Percentiles rank a stretch among this genome's conserved stretches.
phyloP scores from a whole-genome alignment of 2,113 vertebrate species.

The Phylloscopus whistleri region DNA sequence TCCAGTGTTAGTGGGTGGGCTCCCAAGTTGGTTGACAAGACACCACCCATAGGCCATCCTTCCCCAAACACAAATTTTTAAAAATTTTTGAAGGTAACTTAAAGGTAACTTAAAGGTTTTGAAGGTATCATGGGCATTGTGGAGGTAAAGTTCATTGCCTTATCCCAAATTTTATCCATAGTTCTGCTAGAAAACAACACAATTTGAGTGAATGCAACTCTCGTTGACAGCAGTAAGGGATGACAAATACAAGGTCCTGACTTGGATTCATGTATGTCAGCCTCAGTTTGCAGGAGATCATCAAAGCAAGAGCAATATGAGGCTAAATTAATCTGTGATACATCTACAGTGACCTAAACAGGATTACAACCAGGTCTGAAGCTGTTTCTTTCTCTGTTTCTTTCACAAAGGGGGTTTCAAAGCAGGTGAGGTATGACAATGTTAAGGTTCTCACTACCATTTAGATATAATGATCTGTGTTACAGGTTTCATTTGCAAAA shows the following conservation, averaged over 20 bases:
- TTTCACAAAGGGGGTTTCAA: background rate
- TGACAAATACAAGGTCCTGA: background rate
- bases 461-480: background rate
- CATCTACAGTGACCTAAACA: background rate
- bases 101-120: too few relatives aligned
- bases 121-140: background rate
- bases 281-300: background rate
- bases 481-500: background rate
- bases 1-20: background rate
- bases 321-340: background rate
- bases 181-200: background rate
- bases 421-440: background rate
- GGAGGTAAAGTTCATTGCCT: background rate
- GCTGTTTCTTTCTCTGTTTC: background rate
- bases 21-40: background rate
- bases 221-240: background rate
- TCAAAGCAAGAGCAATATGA: background rate
- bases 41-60: background rate
- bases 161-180: background rate
- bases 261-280: background rate
- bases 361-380: background rate
- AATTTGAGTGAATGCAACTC: background rate
- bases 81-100: background rate
- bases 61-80: background rate
- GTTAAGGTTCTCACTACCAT: background rate